Conservation (phyloP, 1,140 invertebrate genomes). For the Ectropis grisescens region DNA sequence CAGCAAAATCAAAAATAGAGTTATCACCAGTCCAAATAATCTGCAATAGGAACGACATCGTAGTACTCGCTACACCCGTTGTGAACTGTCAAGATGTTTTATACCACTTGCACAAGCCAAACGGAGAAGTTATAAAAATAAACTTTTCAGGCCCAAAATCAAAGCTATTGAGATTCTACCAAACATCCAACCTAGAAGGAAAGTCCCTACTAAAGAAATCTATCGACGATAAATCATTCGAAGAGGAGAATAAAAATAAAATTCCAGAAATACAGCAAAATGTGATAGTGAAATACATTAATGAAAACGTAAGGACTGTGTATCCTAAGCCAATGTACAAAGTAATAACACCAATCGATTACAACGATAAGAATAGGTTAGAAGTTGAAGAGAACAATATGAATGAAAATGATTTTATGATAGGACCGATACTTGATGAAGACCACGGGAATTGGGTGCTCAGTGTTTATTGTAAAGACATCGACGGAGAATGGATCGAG, state of each 20-base stretch:
- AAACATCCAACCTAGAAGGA: no score
- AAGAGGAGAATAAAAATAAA: slow-evolving; percentile 4
- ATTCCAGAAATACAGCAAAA: not conserved
- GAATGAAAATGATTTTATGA: slow-evolving; percentile 26
- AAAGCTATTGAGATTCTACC: no score
- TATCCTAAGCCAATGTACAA: slow-evolving; percentile 1
- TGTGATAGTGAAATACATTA: slow-evolving; percentile 7
- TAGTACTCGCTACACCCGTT: slow-evolving; percentile 29
- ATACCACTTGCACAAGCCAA: slow-evolving; percentile 36
- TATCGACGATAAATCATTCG: no score
- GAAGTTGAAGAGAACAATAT: no score
- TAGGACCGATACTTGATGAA: slow-evolving; percentile 33
- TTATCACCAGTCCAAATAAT: slow-evolving; percentile 21
- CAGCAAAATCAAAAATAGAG: slow-evolving; percentile 32
- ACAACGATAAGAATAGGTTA: not conserved
- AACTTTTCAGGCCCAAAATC: slow-evolving; percentile 10
- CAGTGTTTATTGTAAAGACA: slow-evolving; percentile 23
- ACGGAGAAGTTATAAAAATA: slow-evolving; percentile 23
- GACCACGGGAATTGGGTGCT: slow-evolving; percentile 55
- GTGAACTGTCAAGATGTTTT: slow-evolving; percentile 15
- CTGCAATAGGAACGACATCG: slow-evolving; percentile 23
- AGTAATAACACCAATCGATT: not conserved
- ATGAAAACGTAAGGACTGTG: slow-evolving; percentile 9
- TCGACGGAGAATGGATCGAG: slow-evolving; percentile 27
- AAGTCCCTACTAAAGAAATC: no score